phyloP scores from a whole-genome alignment of 1,140 invertebrate genomes.

The Bombus picipes region DNA sequence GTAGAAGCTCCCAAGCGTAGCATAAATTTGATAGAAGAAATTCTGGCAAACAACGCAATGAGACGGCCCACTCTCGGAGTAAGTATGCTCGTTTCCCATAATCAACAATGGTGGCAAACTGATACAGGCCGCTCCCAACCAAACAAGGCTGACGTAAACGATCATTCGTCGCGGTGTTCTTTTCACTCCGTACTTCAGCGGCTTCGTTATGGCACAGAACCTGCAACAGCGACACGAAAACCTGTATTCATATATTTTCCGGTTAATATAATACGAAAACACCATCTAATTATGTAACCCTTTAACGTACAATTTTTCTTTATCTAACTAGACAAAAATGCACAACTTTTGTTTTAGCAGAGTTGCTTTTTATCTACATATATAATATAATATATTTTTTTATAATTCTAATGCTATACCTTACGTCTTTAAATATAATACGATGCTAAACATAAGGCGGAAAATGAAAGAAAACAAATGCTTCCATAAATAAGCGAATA shows the following conservation, averaged over 20 bases:
- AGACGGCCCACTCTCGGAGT: slow-evolving; percentile 81
- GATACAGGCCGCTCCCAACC: slow-evolving; percentile 94
- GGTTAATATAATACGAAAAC: too few species aligned
- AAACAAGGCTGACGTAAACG: slow-evolving; percentile 93
- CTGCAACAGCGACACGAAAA: slow-evolving; percentile 67
- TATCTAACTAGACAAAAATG: too few species aligned
- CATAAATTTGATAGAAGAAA: slow-evolving; percentile 95
- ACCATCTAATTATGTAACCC: too few species aligned
- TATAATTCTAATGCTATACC: too few species aligned
- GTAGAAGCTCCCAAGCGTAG: slow-evolving; percentile 95
- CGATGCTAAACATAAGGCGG: too few species aligned
- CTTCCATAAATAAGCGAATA: too few species aligned
- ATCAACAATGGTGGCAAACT: slow-evolving; percentile 94
- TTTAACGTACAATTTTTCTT: too few species aligned
- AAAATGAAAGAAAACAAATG: too few species aligned
- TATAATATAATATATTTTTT: too few species aligned
- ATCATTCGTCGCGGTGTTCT: slow-evolving; percentile 93
- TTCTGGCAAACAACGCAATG: slow-evolving; percentile 93
- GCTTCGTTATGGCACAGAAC: slow-evolving; percentile 95
- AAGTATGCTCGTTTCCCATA: slow-evolving; percentile 91
- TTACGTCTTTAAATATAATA: too few species aligned
- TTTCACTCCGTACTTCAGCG: slow-evolving; percentile 94
- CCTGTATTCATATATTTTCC: not conserved
- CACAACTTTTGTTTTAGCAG: too few species aligned
- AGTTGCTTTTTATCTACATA: too few species aligned